Conservation (phyloP, 2,797 vertebrate genomes). For the Hirundo rustica region DNA sequence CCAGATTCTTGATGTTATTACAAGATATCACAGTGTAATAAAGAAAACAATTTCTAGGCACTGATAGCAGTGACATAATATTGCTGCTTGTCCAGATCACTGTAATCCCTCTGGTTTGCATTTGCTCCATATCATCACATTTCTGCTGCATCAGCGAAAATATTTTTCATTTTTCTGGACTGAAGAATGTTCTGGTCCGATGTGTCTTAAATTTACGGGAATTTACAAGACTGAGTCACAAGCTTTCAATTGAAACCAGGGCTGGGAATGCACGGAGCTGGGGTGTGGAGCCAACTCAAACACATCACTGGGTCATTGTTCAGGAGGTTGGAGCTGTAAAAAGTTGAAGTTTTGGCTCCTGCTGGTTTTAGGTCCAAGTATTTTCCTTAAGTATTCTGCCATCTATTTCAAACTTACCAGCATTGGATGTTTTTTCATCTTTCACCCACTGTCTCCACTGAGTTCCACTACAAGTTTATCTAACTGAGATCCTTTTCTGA, state of each 20-base stretch:
- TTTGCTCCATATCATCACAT: constrained; percentile 2
- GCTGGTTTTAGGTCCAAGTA: background rate
- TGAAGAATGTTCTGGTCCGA: background rate
- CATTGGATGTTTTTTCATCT: background rate
- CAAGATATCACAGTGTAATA: constrained; percentile 21
- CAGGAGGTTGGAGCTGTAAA: background rate
- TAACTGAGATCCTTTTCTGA: background rate
- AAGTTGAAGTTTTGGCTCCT: background rate
- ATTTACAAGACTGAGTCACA: constrained; percentile 28
- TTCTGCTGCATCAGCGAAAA: constrained; percentile 33
- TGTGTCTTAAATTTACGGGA: background rate
- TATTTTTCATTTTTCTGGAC: constrained; percentile 43
- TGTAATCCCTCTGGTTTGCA: constrained; percentile 18
- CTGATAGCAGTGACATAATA: constrained; percentile 26
- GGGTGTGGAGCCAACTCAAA: background rate
- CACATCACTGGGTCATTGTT: background rate
- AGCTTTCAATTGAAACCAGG: constrained; percentile 49
- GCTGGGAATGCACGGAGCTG: background rate
- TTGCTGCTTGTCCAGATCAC: background rate
- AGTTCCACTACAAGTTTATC: background rate
- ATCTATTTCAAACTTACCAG: background rate
- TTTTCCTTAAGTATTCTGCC: background rate
- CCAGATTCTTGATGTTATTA: constrained; percentile 9
- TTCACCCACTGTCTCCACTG: background rate
- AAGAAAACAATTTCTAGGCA: constrained; percentile 29